Base-by-base conservation (phyloP, 2,888 invertebrate species). In the Apodemia duryi region DNA sequence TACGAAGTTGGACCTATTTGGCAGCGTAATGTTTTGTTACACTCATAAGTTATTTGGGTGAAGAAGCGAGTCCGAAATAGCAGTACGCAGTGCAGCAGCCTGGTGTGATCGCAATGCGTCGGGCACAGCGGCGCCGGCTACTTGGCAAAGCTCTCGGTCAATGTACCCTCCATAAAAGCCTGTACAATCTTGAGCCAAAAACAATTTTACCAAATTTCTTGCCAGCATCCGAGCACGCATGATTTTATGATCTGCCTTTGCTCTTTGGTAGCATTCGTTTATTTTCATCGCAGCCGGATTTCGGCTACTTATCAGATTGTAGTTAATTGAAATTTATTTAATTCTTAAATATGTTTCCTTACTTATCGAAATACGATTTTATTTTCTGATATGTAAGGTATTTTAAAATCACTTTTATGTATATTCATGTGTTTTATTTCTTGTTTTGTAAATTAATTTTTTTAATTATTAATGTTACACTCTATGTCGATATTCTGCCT, bases 171-270 rank as follows among this genome's bases (percentile, higher is more conserved):
- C 80, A 89, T 89, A 89, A 91, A 89, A 88, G 88, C 88, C 89
- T 89, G 79, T 78, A 77, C 80, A 83, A 77, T 72, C 77, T 74
- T 72, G 77, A 78, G 80, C 91, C 91, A 91, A 91, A 57, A 90
- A 89, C 90, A 90, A 91, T 91, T 91, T 87, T 81, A 80, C 85
- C 86, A 85, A 90, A 88, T 85, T 86, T 85, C 89, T 85, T 87
- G 85, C 85, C 83, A 86, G 81, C 77, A 78, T 82, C 85, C 82
- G 81, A 84, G 83, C 85, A 88, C 86, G 86, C 88, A 85, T 85
- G 84, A 82, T 80, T 90, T 89, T 90, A 89, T 84, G 86, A 86
- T 79, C 86, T 81, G 78, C 76, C 79, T 78, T 72, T 80, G 73
- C 77, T 76, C 76, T 74, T 71, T 70, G 73, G 72, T 75, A 76